These are phyloP conservation scores for Fopius arisanus DNA, from an alignment of 1,140 invertebrate species.

Conservation along the genomic window DNA sequence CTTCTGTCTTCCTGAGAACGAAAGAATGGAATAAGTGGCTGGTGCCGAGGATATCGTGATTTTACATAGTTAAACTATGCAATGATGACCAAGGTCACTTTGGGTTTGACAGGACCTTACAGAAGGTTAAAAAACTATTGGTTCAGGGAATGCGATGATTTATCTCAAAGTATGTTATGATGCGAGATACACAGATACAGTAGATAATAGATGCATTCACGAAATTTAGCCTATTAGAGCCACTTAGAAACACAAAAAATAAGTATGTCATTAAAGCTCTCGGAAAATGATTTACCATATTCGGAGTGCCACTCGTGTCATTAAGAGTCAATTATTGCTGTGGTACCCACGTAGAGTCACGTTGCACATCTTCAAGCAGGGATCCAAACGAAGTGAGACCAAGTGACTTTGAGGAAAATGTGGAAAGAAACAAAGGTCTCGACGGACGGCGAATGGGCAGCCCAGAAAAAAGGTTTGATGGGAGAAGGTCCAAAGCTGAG, in stretches of 20 bases:
- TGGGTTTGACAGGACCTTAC: conserved; percentile 33
- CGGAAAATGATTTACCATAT: conserved; percentile 26
- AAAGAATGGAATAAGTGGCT: conserved; percentile 38
- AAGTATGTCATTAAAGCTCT: conserved; percentile 33
- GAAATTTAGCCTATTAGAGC: conserved; percentile 46
- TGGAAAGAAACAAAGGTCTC: conserved; percentile 14
- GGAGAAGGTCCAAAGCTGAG: conserved; percentile 17
- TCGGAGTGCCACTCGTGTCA: conserved; percentile 40
- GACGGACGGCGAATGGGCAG: conserved; percentile 17
- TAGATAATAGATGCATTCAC: conserved; percentile 44
- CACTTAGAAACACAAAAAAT: conserved; percentile 39
- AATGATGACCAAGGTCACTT: conserved; percentile 49
- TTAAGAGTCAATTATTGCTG: conserved; percentile 28
- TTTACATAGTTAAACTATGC: conserved; percentile 43
- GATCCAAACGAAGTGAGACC: conserved; percentile 30
- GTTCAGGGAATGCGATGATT: conserved; percentile 43
- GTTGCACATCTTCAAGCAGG: conserved; percentile 19
- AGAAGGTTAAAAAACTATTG: conserved; percentile 39
- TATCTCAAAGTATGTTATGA: conserved; percentile 36
- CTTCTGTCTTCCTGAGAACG: conserved; percentile 37
- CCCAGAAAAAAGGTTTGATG: conserved; percentile 29
- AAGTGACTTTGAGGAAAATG: conserved; percentile 25
- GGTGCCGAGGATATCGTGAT: conserved; percentile 40
- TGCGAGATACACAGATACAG: conserved; percentile 38
- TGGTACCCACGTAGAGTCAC: conserved; percentile 30